phyloP scores from a whole-genome alignment of 2,797 vertebrate species.

The Lindbergichthys nudifrons region DNA sequence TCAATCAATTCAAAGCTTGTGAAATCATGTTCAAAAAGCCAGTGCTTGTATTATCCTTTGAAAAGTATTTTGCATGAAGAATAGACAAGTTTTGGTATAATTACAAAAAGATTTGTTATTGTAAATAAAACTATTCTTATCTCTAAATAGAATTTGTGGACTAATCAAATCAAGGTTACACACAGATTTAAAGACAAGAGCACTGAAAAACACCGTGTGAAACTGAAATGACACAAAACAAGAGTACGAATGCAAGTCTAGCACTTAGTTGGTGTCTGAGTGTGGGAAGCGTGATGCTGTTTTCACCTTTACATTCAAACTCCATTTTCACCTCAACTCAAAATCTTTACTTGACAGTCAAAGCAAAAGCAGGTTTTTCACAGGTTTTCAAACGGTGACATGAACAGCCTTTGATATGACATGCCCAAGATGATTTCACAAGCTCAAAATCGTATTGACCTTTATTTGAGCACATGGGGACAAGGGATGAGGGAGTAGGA shows the following conservation, averaged over 20 bases:
- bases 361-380: background rate
- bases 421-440: conserved; percentile 22
- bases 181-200: background rate
- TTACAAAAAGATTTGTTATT: background rate
- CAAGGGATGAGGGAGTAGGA: background rate
- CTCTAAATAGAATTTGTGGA: background rate
- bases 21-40: conserved; percentile 26
- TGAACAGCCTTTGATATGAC: conserved; percentile 11
- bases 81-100: conserved; percentile 20
- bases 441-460: conserved; percentile 8
- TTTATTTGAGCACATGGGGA: conserved; percentile 26
- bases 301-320: conserved; percentile 2
- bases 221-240: background rate
- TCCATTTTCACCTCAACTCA: background rate
- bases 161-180: background rate
- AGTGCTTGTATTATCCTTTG: conserved; percentile 16
- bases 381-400: conserved; percentile 17
- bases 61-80: conserved; percentile 1
- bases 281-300: background rate
- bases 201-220: background rate
- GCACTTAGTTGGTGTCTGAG: no score
- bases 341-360: conserved; percentile 2
- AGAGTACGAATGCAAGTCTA: background rate
- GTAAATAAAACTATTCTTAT: background rate
- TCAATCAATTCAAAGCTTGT: conserved; percentile 18